Base-by-base conservation (phyloP, 2,888 invertebrate genomes). In the Lasioglossum lativentre region DNA sequence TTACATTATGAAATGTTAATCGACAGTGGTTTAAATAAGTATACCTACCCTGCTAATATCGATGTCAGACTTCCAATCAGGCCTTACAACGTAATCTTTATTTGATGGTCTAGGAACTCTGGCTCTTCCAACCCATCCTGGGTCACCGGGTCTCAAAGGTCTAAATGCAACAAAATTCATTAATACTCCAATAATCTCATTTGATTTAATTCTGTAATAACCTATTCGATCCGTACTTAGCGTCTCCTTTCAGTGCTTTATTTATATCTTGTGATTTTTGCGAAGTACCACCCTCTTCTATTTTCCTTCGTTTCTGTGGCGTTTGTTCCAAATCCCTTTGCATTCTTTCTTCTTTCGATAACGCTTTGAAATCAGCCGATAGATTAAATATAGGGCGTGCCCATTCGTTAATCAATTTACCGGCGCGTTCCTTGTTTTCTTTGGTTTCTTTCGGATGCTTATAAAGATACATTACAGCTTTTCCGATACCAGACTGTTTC, bases 391-490 rank as follows among this genome's bases (percentile, higher is more conserved):
- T 99, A 2, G 99, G 99, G 23, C 99, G 96, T 0, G 99, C 99
- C 99, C 99, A 99, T 95, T 99, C 99, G 87, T 98, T 99, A 90
- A 99, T 99, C 88, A 99, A 96, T 89, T 98, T 97, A 1, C 99
- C 98, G 85, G 99, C 99, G 78, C 97, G 96, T 94, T 98, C 98
- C 93, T 98, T 97, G 95, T 99, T 99, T 83, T 97, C 96, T 95
- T 99, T 99, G 0, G 98, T 98, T 96, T 99, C 99, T 95, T 98
- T 98, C 0, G 99, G 99, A 95, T 99, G 99, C 95, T 99, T 99
- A 95, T 99, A 99, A 77, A 99, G 96, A 96, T 99, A 99, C 99
- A 99, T 99, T 1, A 99, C 98, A 68, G 99, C 99, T 96, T 99
- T 99, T 80, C 99, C 99, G 90, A 99, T 98, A 42, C 99, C 99